Evolutionary conservation across 2,113 vertebrate genomes (phyloP), one percentile per base, ranked within the genome.

Genomic region (Xerus inauris): DNA sequence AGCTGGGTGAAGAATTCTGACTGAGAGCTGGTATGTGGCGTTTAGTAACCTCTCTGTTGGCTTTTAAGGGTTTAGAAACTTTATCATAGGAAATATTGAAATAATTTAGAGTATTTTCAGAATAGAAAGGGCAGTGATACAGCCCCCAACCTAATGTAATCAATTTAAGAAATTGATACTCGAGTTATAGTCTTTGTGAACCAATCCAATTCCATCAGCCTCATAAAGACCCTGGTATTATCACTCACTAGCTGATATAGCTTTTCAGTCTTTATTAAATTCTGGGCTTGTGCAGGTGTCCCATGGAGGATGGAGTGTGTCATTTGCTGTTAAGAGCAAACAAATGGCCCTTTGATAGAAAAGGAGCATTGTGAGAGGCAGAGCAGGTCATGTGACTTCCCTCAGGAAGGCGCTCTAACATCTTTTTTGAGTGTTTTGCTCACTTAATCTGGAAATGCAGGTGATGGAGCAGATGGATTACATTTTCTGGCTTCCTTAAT

Each of bases 211-310:
- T n/a, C 73, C 35, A 89, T 38, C 47, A 87, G 32, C 73, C 85
- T 95, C 96, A 75, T 40, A n/a, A 83, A 71, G 35, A n/a, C 69
- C 75, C 80, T 77, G 87, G 84, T 92, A 76, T 87, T 79, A 64
- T 84, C 24, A 1, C 38, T 82, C 20, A 0, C n/a, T 77, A 85
- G 51, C 69, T 87, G 75, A 45, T 40, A 96, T 9, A 62, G 51
- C 3, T 51, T 96, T 93, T 97, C 35, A n/a, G 38, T 67, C n/a
- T 87, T 93, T 96, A 47, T 96, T 90, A 97, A 94, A 69, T 16
- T 8, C 83, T 97, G 92, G 47, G 45, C 54, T 77, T 28, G 54
- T 19, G 24, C 57, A 32, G 89, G 51, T 5, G 24, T 64, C 14
- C 90, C 82, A 96, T 93, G 95, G 79, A 87, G 51, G 86, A 87